Evolutionary conservation across 2,888 invertebrate genomes (phyloP), one percentile per base, ranked within the genome.

Genomic region (Diplolepis rosae): DNA sequence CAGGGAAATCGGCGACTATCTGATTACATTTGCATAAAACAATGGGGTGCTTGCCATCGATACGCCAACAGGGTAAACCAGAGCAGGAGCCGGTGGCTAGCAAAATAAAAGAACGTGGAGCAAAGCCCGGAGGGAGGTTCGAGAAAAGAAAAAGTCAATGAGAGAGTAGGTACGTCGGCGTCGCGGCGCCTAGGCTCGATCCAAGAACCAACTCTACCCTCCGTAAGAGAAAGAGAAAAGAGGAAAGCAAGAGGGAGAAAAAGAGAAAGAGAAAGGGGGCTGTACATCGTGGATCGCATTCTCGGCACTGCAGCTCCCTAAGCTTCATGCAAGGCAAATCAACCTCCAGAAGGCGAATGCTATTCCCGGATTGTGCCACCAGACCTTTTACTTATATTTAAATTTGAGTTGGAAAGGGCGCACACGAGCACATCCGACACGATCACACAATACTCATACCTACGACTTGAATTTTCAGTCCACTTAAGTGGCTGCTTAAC

Each of bases 251-350:
- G 35, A 35, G 18, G 50, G 27, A 52, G 51, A 45, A 52, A 69
- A 74, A 68, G 73, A 69, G 66, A 76, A 74, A 71, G 70, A 70
- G 74, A 72, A 72, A 71, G 71, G 65, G 73, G 74, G 71, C 74
- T 76, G 79, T 79, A 82, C 71, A 78, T 79, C 73, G 77, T 75
- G 78, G 77, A 83, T 81, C 81, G 82, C 82, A 82, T 83, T 83
- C 82, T 79, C 79, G 75, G 73, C 56, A 51, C 65, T 65, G 77
- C 69, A 70, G 75, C 74, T 73, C 77, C 80, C 79, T 80, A 82
- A 85, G 83, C 84, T 88, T 88, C 88, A 88, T 88, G 87, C 87
- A 88, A 88, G 88, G 88, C 87, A 88, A 87, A 88, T 88, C 85
- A 83, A 86, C 83, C 79, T 80, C 79, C 79, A 80, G 82, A 83